Conservation (phyloP, 2,888 invertebrate species). For the Andrena marginata region DNA sequence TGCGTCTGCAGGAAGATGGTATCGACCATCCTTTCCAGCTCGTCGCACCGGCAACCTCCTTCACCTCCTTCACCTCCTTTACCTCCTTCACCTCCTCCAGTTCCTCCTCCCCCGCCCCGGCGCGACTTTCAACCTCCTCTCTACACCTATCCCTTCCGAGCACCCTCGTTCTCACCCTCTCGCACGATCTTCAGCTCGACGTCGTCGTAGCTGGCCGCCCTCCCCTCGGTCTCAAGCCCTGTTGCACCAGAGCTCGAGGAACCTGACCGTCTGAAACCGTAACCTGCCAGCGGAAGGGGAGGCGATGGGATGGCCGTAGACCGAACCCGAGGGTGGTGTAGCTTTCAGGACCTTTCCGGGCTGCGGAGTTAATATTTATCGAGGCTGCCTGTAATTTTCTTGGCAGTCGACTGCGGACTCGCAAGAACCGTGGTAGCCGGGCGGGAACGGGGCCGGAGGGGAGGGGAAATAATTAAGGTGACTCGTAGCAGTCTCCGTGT, state of each 20-base stretch:
- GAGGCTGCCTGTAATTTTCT: conserved; percentile 72
- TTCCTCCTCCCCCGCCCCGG: too few species aligned
- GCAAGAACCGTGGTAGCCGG: conserved; percentile 11
- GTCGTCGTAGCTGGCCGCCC: background rate
- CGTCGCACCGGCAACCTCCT: conserved; percentile 45
- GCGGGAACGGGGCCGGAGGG: background rate
- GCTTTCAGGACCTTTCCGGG: conserved; percentile 63
- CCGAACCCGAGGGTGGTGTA: conserved; percentile 55
- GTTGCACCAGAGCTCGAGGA: conserved; percentile 55
- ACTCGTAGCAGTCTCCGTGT: conserved; percentile 29
- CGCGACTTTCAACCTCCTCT: background rate
- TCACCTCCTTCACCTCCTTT: background rate
- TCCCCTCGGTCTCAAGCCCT: conserved; percentile 21
- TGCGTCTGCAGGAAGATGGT: conserved; percentile 57
- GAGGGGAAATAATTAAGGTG: conserved; percentile 66
- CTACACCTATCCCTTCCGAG: background rate
- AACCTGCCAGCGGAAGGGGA: conserved; percentile 26
- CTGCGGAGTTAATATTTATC: conserved; percentile 73
- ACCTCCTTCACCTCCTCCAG: background rate
- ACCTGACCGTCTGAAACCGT: conserved; percentile 58
- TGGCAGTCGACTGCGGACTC: conserved; percentile 45
- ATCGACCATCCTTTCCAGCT: conserved; percentile 67
- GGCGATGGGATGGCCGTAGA: conserved; percentile 23
- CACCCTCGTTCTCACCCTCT: background rate
- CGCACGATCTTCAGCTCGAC: conserved; percentile 4